These are phyloP conservation scores for Arrhopalites spinosus DNA, from an alignment of 2,888 invertebrate species.

Conservation along the genomic window DNA sequence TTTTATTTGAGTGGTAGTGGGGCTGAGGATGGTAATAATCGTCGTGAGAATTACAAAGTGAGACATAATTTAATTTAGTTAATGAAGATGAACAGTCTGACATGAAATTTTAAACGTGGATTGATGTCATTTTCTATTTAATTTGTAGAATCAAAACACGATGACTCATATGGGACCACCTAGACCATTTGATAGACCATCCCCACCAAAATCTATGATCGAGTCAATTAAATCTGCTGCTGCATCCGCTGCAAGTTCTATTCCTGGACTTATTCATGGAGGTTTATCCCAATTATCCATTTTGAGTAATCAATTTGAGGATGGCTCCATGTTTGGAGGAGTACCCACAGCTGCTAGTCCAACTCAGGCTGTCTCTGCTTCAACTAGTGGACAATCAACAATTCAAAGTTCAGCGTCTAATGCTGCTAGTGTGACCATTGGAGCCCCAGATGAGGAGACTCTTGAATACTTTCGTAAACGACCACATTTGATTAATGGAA, in stretches of 20 bases:
- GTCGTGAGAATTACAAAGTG: slow-evolving; percentile 10
- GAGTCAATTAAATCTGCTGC: slow-evolving; percentile 40
- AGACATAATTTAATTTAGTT: not conserved
- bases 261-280: slow-evolving; percentile 48
- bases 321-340: slow-evolving; percentile 17
- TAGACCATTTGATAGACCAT: slow-evolving; percentile 9
- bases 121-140: not conserved
- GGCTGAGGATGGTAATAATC: not conserved
- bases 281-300: slow-evolving; percentile 45
- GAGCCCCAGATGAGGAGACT: slow-evolving; percentile 41
- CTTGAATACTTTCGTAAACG: slow-evolving; percentile 52
- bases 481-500: slow-evolving; percentile 43
- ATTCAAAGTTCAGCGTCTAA: not conserved
- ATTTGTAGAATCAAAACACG: slow-evolving; percentile 17
- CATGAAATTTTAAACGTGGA: too few species aligned
- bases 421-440: not conserved
- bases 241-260: slow-evolving; percentile 39
- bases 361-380: not conserved
- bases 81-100: too few species aligned
- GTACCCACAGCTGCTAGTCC: not conserved
- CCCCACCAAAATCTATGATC: slow-evolving; percentile 28
- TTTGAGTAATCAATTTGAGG: slow-evolving; percentile 30
- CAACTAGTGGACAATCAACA: not conserved
- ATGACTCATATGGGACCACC: slow-evolving; percentile 36
- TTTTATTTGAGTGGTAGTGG: not conserved